phyloP scores from a whole-genome alignment of 2,113 vertebrate species.

The Bettongia penicillata region DNA sequence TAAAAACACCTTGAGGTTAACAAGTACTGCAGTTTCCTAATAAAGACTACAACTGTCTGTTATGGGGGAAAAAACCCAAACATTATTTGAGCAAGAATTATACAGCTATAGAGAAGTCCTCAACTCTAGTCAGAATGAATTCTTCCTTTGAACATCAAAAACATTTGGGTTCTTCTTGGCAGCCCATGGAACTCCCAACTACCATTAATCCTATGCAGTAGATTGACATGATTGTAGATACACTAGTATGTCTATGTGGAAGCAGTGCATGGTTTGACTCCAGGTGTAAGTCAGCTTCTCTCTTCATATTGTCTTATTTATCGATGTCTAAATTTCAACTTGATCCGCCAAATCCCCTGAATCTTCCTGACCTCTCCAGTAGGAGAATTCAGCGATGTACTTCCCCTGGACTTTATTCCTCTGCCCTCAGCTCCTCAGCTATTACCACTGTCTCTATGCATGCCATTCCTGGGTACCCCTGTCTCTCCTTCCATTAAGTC shows the following conservation, averaged over 20 bases:
- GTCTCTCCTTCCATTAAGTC: not conserved
- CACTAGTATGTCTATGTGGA: not conserved
- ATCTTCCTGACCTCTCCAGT: not conserved
- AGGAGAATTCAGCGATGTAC: not conserved
- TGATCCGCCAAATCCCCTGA: not conserved
- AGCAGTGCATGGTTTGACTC: not conserved
- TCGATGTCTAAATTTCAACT: not conserved
- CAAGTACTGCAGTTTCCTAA: not conserved
- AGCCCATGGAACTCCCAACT: not conserved
- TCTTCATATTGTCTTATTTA: not conserved
- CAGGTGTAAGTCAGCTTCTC: not conserved
- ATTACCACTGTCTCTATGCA: not conserved
- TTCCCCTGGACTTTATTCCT: not conserved
- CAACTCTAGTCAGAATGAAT: not conserved
- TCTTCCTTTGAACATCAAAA: not conserved
- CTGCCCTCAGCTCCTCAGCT: not conserved
- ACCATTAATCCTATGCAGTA: not conserved
- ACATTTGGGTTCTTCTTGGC: not conserved
- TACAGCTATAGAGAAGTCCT: not conserved
- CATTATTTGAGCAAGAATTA: not conserved
- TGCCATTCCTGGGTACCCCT: not conserved
- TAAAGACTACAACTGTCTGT: not conserved
- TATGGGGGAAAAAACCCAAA: not conserved
- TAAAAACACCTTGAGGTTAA: not conserved
- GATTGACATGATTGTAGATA: not conserved